Percentiles rank a stretch among this genome's conserved stretches.
Conservation (phyloP, 2,888 invertebrate species). For the Acutogordius australiensis region DNA sequence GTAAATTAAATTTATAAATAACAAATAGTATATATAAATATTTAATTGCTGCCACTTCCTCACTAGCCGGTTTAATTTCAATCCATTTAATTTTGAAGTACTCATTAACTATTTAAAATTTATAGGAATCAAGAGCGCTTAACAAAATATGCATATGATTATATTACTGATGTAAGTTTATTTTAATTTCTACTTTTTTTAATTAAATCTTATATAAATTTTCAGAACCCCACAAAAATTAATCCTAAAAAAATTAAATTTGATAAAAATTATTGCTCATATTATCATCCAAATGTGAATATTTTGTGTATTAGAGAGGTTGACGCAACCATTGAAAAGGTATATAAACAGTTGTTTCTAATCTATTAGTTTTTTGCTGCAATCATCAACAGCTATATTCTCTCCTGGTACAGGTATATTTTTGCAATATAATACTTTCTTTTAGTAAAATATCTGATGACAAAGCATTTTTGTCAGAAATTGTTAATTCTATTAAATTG, state of each 20-base stretch:
- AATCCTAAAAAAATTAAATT: not conserved
- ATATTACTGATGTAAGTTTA: not conserved
- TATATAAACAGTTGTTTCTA: no score
- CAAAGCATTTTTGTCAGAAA: not conserved
- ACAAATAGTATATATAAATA: not conserved
- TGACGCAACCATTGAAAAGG: not conserved
- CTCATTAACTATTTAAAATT: not conserved
- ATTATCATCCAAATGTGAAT: constrained; percentile 1
- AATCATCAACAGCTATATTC: not conserved
- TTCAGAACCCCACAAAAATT: not conserved
- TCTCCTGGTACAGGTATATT: not conserved
- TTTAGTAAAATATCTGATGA: constrained; percentile 3
- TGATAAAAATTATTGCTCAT: not conserved
- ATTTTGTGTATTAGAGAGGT: not conserved
- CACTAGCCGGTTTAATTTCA: not conserved
- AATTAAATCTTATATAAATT: not conserved
- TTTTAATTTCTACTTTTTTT: not conserved
- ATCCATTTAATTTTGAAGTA: not conserved
- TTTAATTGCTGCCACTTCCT: not conserved
- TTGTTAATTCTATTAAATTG: not conserved
- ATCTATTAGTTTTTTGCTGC: not conserved
- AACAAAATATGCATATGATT: not conserved
- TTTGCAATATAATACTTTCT: not conserved
- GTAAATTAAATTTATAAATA: not conserved
- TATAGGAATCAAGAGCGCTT: not conserved